Conservation (phyloP, 2,113 vertebrate species). For the Lanius collurio region DNA sequence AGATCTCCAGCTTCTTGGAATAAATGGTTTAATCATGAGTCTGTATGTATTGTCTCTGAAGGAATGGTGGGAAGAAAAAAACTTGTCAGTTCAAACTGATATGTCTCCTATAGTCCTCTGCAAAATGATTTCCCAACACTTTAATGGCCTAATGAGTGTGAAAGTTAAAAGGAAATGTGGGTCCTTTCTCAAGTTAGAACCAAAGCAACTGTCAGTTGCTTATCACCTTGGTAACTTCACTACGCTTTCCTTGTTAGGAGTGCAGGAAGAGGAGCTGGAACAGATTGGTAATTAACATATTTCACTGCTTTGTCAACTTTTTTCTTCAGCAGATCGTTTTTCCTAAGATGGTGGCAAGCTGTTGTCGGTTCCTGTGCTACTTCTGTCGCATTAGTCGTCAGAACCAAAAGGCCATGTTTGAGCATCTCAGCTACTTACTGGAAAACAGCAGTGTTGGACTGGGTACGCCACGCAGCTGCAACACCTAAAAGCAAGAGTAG, state of each 20-base stretch:
- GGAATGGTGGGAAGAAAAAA: neutral
- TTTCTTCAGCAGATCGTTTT: constrained; percentile 88
- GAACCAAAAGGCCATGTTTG: constrained; percentile 99
- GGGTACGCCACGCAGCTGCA: constrained; percentile 73
- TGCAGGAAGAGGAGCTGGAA: neutral
- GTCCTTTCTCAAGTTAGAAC: neutral
- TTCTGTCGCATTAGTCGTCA: constrained; percentile 98
- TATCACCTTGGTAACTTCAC: constrained; percentile 22
- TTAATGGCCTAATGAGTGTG: neutral
- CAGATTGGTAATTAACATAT: constrained; percentile 61
- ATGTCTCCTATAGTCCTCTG: neutral
- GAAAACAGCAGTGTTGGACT: constrained; percentile 97
- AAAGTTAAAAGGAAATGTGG: neutral
- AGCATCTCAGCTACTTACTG: constrained; percentile 96
- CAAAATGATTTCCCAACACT: neutral
- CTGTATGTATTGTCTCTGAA: neutral
- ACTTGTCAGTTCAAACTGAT: neutral
- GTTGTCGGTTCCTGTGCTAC: constrained; percentile 97
- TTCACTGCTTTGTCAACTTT: constrained; percentile 45
- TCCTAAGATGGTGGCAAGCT: constrained; percentile 99
- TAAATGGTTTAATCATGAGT: neutral
- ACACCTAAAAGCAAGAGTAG: neutral
- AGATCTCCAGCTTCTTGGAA: neutral
- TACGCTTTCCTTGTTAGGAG: neutral
- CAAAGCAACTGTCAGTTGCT: neutral